Base-by-base conservation (phyloP, 1,140 invertebrate genomes). In the Lutraria rhynchaena region DNA sequence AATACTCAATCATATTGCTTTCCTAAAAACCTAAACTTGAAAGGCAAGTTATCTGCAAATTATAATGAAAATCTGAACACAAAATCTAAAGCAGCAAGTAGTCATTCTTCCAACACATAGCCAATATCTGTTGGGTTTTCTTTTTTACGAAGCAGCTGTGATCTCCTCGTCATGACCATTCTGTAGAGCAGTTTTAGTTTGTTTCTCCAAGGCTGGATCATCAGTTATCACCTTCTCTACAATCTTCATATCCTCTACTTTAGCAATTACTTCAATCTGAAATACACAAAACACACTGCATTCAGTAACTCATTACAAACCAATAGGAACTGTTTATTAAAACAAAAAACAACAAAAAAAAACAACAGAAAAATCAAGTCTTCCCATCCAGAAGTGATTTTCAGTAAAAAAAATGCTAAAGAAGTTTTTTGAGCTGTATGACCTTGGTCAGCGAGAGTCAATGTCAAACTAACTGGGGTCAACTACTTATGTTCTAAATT, bases 231-330 rank as follows among this genome's bases (percentile, higher is more conserved):
- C 41, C 24, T 80, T 80, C 19, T 69, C 65, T n/a, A 27, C 3
- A 22, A 80, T 60, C 76, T 80, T 80, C 51, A 80, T 3, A n/a
- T 80, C 76, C 24, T 69, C 65, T 61, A 80, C 27, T 51, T 80
- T 80, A 5, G 31, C 61, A 19, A 67, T 57, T 7, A 80, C 51
- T 35, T 80, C 76, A 80, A 29, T 80, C 76, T 80, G 76, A 9
- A 70, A 70, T 19, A 31, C 46, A 24, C 55, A 19, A 74, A 46
- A 24, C n/a, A n/a, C n/a, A n/a, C n/a, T n/a, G 15, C 5, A 37
- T 17, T 13, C 13, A 11, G 15, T 35, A 37, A 70, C 19, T 15
- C n/a, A 1, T 17, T 11, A 44, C 11, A 3, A 9, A 51, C n/a
- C n/a, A 49, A 49, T n/a, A n/a, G n/a, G n/a, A n/a, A 31, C 19